phyloP scores from a whole-genome alignment of 2,888 invertebrate species.

The Listrodromus nycthemerus region DNA sequence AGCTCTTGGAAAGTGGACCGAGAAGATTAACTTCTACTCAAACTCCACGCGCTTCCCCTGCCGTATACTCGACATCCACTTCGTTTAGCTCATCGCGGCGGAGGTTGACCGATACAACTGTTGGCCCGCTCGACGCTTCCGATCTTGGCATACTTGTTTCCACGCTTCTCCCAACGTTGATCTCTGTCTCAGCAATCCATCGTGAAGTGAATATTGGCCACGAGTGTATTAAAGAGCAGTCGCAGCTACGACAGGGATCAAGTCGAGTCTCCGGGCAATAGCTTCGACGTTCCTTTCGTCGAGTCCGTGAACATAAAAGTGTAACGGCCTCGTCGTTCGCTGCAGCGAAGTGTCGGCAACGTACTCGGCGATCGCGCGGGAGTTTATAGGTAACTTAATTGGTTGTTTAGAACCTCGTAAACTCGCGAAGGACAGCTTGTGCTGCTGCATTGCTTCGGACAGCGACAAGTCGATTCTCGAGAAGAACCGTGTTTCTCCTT shows the following conservation, averaged over 20 bases:
- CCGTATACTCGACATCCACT: constrained; percentile 5
- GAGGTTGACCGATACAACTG: not conserved
- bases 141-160: not conserved
- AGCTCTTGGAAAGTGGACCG: constrained; percentile 81
- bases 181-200: constrained; percentile 30
- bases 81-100: constrained; percentile 49
- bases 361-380: constrained; percentile 54
- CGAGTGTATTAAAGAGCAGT: not conserved
- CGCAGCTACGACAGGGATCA: not conserved
- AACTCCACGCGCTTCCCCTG: constrained; percentile 52
- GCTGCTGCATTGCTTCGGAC: not conserved
- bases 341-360: constrained; percentile 67
- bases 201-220: not conserved
- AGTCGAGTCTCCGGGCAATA: constrained; percentile 10
- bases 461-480: constrained; percentile 21
- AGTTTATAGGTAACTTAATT: constrained; percentile 77
- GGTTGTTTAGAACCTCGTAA: constrained; percentile 77
- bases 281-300: constrained; percentile 33
- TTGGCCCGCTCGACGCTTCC: not conserved
- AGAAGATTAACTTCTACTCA: constrained; percentile 78
- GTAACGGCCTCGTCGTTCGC: constrained; percentile 72
- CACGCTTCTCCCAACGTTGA: not conserved
- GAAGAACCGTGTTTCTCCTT: constrained; percentile 58
- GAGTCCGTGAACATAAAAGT: constrained; percentile 59
- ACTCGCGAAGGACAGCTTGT: constrained; percentile 61